phyloP scores from a whole-genome alignment of 2,113 vertebrate species.

The Tinamus guttatus region DNA sequence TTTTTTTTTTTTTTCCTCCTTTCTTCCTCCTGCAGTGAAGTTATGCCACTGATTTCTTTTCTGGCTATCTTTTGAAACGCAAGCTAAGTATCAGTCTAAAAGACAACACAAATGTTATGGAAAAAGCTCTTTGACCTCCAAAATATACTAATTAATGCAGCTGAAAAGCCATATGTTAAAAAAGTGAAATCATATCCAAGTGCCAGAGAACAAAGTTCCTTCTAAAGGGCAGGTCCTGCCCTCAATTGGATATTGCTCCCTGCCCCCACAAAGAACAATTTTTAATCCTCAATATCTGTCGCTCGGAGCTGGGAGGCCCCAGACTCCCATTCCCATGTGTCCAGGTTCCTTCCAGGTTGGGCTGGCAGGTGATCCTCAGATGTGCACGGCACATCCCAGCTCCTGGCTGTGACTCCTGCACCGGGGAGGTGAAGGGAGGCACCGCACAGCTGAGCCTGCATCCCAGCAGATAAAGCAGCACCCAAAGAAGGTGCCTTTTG shows the following conservation, averaged over 20 bases:
- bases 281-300: background rate
- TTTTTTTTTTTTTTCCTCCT: background rate
- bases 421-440: background rate
- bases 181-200: background rate
- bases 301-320: background rate
- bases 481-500: background rate
- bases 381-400: background rate
- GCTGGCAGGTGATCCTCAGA: fast-evolving
- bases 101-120: background rate
- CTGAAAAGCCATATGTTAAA: background rate
- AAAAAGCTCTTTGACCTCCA: background rate
- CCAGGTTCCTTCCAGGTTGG: background rate
- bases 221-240: background rate
- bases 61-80: background rate
- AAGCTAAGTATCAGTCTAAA: background rate
- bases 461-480: background rate
- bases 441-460: background rate
- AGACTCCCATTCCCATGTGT: background rate
- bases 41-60: background rate
- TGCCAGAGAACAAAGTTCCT: background rate
- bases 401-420: background rate
- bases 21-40: background rate
- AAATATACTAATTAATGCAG: background rate
- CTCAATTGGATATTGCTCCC: background rate
- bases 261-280: fast-evolving